phyloP scores from a whole-genome alignment of 2,888 invertebrate species.

The Drosophila mimica region DNA sequence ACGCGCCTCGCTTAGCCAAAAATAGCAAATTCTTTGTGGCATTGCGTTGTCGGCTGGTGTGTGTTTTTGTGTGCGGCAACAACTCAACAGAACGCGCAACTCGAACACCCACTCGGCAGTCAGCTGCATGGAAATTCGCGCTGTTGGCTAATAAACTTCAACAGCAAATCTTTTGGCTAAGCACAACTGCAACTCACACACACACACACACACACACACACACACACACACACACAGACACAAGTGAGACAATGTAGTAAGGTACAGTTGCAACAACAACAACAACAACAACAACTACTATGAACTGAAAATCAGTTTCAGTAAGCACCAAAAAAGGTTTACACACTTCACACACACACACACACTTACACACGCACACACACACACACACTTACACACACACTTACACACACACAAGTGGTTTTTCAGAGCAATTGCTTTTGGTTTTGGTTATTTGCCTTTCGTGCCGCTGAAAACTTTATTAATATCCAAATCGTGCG shows the following conservation, averaged over 20 bases:
- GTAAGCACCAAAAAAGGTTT: slow-evolving; percentile 49
- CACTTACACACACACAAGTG: background rate
- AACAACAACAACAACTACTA: background rate
- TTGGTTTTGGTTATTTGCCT: slow-evolving; percentile 57
- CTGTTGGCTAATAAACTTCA: slow-evolving; percentile 56
- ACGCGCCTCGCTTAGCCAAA: slow-evolving; percentile 39
- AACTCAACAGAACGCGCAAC: slow-evolving; percentile 34
- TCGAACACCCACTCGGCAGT: slow-evolving; percentile 56
- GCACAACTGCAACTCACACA: slow-evolving; percentile 20
- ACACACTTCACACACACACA: slow-evolving; percentile 39
- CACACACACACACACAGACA: slow-evolving; percentile 16
- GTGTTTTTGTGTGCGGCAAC: background rate
- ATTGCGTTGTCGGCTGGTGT: slow-evolving; percentile 14
- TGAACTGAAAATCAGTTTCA: background rate
- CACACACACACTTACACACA: background rate
- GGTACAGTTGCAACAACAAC: slow-evolving; percentile 19
- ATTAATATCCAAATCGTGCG: slow-evolving; percentile 78
- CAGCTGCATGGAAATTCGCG: slow-evolving; percentile 35
- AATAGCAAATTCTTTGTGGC: slow-evolving; percentile 20
- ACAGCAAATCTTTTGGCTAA: slow-evolving; percentile 30
- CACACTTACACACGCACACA: background rate
- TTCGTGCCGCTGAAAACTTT: slow-evolving; percentile 75
- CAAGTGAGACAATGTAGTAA: slow-evolving; percentile 17
- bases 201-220: background rate
- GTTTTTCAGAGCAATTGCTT: background rate